Conservation (phyloP, 2,113 vertebrate species). For the Cyrtonyx montezumae region DNA sequence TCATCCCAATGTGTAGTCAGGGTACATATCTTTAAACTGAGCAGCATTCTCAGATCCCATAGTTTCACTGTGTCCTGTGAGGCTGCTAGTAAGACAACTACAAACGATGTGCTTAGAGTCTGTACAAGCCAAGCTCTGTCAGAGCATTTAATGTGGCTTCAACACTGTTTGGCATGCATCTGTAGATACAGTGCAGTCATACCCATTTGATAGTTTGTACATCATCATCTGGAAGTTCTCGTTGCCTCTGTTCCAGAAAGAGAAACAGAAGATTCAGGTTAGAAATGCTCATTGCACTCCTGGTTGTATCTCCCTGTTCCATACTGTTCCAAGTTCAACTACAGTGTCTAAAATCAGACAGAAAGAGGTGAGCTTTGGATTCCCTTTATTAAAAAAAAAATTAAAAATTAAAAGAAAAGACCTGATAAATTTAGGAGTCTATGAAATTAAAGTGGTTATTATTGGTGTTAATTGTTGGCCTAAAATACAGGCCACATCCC, state of each 20-base stretch:
- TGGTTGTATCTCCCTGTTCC: not conserved
- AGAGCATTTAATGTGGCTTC: not conserved
- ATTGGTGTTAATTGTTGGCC: not conserved
- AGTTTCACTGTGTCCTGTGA: not conserved
- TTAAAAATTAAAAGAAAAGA: not conserved
- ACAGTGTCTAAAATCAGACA: not conserved
- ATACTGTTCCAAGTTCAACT: not conserved
- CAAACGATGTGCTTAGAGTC: rapidly evolving
- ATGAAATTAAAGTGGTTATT: not conserved
- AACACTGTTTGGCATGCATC: not conserved
- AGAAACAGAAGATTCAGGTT: not conserved
- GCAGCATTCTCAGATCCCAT: not conserved
- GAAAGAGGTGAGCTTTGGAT: not conserved
- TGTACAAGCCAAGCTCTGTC: not conserved
- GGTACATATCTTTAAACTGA: not conserved
- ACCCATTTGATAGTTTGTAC: not conserved
- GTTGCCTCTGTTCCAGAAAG: not conserved
- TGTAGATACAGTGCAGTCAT: not conserved
- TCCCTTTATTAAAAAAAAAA: not conserved
- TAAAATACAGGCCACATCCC: not conserved
- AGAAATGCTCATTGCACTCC: not conserved
- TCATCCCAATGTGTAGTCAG: not conserved
- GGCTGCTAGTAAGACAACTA: not conserved
- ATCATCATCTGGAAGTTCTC: not conserved
- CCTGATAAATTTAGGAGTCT: not conserved